Conservation (phyloP, 1,140 invertebrate species). For the Lepidotrigona ventralis region DNA sequence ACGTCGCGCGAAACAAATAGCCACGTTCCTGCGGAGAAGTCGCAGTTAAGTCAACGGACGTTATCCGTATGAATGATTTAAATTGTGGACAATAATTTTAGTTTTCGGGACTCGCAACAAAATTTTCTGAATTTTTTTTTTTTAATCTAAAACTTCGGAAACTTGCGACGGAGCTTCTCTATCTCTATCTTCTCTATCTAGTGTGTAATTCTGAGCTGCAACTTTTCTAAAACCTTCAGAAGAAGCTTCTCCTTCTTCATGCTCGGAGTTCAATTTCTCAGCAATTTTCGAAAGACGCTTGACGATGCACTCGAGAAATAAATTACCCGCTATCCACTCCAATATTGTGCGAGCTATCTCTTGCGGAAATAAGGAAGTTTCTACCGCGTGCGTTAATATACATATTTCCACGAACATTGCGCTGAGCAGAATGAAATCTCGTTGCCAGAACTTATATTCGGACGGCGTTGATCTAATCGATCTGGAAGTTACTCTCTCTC, state of each 20-base stretch:
- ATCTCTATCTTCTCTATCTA: too few species aligned
- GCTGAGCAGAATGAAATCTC: neutral
- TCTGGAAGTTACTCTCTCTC: neutral
- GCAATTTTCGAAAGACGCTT: neutral
- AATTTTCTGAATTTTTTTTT: too few species aligned
- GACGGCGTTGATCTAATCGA: neutral
- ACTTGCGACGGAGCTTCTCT: too few species aligned
- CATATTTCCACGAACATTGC: neutral
- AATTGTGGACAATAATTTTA: too few species aligned
- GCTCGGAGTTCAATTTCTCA: neutral
- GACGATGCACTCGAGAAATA: neutral
- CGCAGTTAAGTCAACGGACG: too few species aligned
- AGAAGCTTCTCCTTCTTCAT: too few species aligned
- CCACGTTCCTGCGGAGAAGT: neutral
- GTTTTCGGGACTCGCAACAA: too few species aligned
- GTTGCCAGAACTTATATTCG: neutral
- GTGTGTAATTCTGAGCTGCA: too few species aligned
- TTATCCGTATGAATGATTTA: too few species aligned
- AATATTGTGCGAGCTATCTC: neutral
- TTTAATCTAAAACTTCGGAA: too few species aligned
- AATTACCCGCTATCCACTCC: neutral
- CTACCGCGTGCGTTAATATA: neutral
- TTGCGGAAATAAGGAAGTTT: neutral
- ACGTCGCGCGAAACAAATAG: slow-evolving; percentile 11
- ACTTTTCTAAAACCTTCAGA: neutral